Conservation (phyloP, 2,888 invertebrate genomes). For the Latrodectus elegans region DNA sequence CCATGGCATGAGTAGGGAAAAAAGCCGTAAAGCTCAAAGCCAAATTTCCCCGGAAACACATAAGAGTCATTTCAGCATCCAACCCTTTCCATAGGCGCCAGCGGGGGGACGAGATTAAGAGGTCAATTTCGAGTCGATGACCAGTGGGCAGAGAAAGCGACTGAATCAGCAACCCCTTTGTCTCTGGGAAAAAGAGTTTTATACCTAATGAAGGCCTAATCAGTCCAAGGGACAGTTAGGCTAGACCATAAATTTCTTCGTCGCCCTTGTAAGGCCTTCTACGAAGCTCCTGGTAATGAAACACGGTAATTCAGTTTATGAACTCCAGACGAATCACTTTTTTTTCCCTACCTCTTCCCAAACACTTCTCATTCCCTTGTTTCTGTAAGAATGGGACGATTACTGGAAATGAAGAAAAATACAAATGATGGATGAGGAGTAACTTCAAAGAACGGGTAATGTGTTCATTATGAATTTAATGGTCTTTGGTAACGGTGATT, state of each 20-base stretch:
- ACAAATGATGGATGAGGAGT: not conserved
- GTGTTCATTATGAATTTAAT: no score
- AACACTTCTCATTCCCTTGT: not conserved
- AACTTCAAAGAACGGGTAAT: no score
- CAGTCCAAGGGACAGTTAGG: slow-evolving; percentile 11
- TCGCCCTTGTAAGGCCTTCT: not conserved
- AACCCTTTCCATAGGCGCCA: slow-evolving; percentile 32
- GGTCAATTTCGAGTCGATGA: slow-evolving; percentile 29
- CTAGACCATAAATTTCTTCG: not conserved
- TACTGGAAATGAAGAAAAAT: not conserved
- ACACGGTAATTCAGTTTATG: slow-evolving; percentile 46
- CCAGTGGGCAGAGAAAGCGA: slow-evolving; percentile 24
- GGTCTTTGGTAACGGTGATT: no score
- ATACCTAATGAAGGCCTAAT: slow-evolving; percentile 34
- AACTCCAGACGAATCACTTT: slow-evolving; percentile 11
- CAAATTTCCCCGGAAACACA: not conserved
- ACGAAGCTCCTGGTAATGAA: slow-evolving; percentile 44
- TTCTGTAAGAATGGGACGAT: not conserved
- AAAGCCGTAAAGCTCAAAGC: no score
- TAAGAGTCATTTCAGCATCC: not conserved
- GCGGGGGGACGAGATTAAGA: slow-evolving; percentile 29
- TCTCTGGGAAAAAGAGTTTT: slow-evolving; percentile 15
- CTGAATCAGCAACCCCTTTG: slow-evolving; percentile 27
- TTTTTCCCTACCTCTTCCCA: not conserved
- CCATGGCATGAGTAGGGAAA: no score